phyloP scores from a whole-genome alignment of 1,140 invertebrate genomes.

The Ctenoplectra terminalis region DNA sequence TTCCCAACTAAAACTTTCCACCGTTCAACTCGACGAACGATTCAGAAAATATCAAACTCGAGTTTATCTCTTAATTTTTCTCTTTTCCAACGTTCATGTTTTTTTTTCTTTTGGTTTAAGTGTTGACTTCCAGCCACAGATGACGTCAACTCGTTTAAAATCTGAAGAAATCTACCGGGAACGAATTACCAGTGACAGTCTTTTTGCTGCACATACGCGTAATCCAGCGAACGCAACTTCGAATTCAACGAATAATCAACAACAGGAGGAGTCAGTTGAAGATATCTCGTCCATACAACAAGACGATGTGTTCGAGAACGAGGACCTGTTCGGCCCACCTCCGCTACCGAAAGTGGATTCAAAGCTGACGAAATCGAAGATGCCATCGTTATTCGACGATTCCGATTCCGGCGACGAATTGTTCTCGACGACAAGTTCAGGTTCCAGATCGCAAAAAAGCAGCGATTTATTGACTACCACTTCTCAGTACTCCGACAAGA shows the following conservation, averaged over 20 bases:
- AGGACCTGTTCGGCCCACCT: conserved; percentile 76
- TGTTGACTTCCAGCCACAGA: conserved; percentile 64
- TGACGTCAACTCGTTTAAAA: conserved; percentile 70
- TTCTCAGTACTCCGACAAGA: conserved; percentile 44
- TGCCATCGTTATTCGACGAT: conserved; percentile 74
- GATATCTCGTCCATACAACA: conserved; percentile 1
- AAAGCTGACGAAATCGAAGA: conserved; percentile 67
- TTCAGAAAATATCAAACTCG: neutral
- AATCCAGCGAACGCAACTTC: conserved; percentile 5
- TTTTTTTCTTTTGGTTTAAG: conserved; percentile 49
- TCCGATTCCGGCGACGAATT: conserved; percentile 77
- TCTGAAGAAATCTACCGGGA: conserved; percentile 75
- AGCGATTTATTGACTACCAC: conserved; percentile 57
- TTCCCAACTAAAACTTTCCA: conserved; percentile 12
- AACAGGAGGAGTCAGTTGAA: neutral
- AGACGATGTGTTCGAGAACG: conserved; percentile 69
- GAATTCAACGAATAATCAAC: conserved; percentile 43
- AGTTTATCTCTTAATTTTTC: no score
- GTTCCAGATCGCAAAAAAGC: conserved; percentile 73
- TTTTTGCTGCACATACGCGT: conserved; percentile 55
- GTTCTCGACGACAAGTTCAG: conserved; percentile 73
- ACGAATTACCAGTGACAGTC: conserved; percentile 70
- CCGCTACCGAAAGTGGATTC: conserved; percentile 70
- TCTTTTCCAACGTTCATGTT: no score
- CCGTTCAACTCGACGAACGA: neutral